Conservation (phyloP, 2,797 vertebrate genomes). For the Erethizon dorsatum region DNA sequence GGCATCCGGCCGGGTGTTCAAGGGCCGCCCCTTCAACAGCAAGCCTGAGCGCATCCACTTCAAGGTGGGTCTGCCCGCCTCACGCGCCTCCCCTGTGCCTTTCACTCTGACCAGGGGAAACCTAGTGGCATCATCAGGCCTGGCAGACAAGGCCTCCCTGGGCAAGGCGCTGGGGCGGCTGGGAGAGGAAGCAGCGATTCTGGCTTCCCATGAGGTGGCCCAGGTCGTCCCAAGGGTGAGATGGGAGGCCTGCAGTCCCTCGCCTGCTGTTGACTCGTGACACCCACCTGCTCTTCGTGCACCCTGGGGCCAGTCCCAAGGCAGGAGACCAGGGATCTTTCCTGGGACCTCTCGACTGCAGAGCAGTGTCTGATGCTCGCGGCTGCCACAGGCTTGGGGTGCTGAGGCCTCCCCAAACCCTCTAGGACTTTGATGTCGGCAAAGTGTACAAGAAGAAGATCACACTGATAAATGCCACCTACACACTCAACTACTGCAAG, state of each 20-base stretch:
- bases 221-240: background rate
- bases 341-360: background rate
- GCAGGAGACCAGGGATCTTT: too few species aligned
- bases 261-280: background rate
- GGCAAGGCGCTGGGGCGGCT: background rate
- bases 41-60: conserved; percentile 94
- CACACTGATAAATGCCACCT: conserved; percentile 93
- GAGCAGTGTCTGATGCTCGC: too few species aligned
- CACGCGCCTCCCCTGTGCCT: fast-evolving
- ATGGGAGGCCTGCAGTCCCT: background rate
- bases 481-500: conserved; percentile 92
- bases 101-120: background rate
- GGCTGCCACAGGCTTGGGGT: fast-evolving
- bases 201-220: background rate
- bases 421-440: conserved; percentile 96
- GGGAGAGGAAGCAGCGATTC: background rate
- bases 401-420: background rate
- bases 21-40: conserved; percentile 92
- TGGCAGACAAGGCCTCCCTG: background rate
- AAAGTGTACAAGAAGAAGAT: conserved; percentile 95
- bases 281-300: background rate
- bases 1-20: conserved; percentile 87
- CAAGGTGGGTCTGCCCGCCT: conserved; percentile 90
- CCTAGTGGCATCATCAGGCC: too few species aligned
- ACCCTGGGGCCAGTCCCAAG: too few species aligned